A percentile compares a stretch with the other conserved stretches of the same genome.
phyloP scores from a whole-genome alignment of 2,797 vertebrate species.

The Hydrophis major region DNA sequence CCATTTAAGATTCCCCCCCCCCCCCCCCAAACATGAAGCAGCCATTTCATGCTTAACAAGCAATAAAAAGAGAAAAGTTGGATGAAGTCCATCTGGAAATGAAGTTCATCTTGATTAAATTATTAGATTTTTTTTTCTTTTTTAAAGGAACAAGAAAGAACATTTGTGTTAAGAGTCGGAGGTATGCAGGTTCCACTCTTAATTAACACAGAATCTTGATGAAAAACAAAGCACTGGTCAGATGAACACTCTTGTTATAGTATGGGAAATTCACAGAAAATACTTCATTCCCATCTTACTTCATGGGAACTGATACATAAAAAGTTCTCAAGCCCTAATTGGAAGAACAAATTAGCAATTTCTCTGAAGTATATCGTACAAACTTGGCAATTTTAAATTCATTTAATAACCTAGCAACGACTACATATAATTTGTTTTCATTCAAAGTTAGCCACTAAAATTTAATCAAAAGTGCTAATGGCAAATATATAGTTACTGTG shows the following conservation, averaged over 20 bases:
- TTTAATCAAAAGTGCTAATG: not conserved
- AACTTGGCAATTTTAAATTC: conserved; percentile 7
- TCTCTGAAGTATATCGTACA: conserved; percentile 22
- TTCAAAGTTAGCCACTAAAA: not conserved
- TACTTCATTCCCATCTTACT: conserved; percentile 8
- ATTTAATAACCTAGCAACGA: conserved; percentile 22
- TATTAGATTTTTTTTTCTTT: conserved; percentile 6
- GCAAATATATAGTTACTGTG: not conserved
- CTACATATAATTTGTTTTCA: not conserved
- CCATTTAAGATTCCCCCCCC: not conserved
- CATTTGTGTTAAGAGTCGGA: conserved; percentile 34
- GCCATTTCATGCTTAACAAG: conserved; percentile 25
- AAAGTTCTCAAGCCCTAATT: conserved; percentile 6
- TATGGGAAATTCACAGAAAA: conserved; percentile 40
- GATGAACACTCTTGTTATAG: conserved; percentile 33
- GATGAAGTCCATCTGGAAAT: conserved; percentile 35
- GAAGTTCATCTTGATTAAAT: conserved; percentile 30
- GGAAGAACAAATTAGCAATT: conserved; percentile 35
- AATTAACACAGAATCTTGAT: conserved; percentile 22
- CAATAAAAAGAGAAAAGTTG: conserved; percentile 38
- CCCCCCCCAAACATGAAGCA: not conserved
- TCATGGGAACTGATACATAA: not conserved
- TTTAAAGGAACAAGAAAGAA: conserved; percentile 26
- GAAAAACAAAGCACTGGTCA: not conserved
- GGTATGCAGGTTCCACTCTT: conserved; percentile 30